These are phyloP conservation scores for Bufo gargarizans DNA, from an alignment of 2,113 vertebrate genomes.

Conservation along the genomic window DNA sequence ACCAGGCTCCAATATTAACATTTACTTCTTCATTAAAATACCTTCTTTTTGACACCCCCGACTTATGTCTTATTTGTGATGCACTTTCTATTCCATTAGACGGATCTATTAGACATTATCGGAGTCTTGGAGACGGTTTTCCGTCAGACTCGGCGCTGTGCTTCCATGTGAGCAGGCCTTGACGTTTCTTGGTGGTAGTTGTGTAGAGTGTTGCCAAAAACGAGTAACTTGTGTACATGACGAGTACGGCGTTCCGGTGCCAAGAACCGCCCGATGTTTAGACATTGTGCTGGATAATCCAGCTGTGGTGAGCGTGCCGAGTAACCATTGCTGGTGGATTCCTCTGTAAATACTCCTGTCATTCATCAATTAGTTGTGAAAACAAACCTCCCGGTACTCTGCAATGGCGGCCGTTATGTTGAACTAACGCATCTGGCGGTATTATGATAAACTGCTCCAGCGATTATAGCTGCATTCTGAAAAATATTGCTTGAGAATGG, in stretches of 20 bases:
- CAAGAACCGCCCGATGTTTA: conserved; percentile 12
- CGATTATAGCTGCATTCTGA: neutral
- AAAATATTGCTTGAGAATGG: neutral
- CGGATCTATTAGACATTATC: neutral
- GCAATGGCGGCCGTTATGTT: neutral
- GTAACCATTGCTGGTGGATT: neutral
- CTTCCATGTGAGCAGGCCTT: neutral
- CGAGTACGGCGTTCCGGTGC: neutral
- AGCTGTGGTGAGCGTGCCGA: conserved; percentile 2
- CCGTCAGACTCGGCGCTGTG: neutral
- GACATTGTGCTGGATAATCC: conserved; percentile 22
- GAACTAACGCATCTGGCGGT: neutral
- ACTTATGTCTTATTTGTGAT: neutral
- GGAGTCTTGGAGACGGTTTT: neutral
- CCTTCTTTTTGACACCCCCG: neutral
- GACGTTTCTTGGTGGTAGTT: neutral
- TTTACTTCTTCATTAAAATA: neutral
- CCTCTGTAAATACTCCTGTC: neutral
- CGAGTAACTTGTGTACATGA: conserved; percentile 26
- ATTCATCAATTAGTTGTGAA: neutral
- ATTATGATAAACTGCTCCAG: neutral
- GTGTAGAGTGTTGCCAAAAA: conserved; percentile 17
- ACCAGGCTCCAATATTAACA: neutral
- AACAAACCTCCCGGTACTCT: neutral
- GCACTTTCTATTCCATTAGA: neutral